phyloP scores from a whole-genome alignment of 2,797 vertebrate species.

The Sciurus carolinensis region DNA sequence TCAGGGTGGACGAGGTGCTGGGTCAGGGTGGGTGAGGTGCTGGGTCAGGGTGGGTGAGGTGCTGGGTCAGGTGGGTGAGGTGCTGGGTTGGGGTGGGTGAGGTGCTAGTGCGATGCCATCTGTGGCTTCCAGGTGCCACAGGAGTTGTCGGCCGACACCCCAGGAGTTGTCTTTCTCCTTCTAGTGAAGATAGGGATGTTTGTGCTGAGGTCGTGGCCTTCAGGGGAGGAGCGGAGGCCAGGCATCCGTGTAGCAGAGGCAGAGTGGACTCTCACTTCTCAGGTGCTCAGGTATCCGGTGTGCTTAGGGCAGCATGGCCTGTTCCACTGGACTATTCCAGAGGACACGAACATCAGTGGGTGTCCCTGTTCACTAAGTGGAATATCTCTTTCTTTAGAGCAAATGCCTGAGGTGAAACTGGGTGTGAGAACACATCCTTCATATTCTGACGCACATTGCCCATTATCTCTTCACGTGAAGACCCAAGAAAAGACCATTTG shows the following conservation, averaged over 20 bases:
- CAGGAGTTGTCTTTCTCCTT: neutral
- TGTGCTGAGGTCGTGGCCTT: neutral
- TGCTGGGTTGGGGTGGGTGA: neutral
- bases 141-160: neutral
- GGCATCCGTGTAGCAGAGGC: accelerated
- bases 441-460: neutral
- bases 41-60: no score
- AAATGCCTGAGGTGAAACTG: neutral
- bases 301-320: neutral
- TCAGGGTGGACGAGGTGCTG: no score
- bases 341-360: neutral
- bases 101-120: neutral
- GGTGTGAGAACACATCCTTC: neutral
- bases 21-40: no score
- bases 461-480: neutral
- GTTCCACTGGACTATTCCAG: no score
- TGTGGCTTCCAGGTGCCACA: neutral
- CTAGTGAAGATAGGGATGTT: neutral
- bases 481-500: neutral
- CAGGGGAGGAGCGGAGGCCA: neutral
- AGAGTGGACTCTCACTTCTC: neutral
- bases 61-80: no score
- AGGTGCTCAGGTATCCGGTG: neutral
- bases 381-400: neutral
- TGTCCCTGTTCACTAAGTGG: neutral